These are phyloP conservation scores for Spongilla lacustris DNA, from an alignment of 37 sponge, comb jelly and placozoan species.

Conservation along the genomic window DNA sequence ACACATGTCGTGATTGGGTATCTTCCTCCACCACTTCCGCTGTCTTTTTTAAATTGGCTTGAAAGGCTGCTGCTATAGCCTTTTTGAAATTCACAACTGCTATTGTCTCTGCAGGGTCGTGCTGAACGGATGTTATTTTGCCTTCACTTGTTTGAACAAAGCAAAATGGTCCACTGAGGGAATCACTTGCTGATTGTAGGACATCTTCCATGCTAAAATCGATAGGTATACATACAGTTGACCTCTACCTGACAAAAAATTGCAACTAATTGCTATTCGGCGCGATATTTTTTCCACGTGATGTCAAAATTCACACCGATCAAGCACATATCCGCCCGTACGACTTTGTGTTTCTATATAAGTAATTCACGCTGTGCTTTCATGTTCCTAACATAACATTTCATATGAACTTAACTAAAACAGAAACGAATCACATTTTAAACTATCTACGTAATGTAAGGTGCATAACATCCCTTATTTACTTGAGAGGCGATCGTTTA, in stretches of 20 bases:
- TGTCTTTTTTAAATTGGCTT: slow-evolving; percentile 52
- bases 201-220: slow-evolving; percentile 1
- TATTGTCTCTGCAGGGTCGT: slow-evolving; percentile 17
- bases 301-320: neutral
- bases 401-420: neutral
- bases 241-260: neutral
- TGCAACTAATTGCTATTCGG: neutral
- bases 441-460: neutral
- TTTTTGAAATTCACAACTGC: slow-evolving; percentile 59
- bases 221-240: neutral
- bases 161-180: slow-evolving; percentile 23
- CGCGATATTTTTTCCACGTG: neutral
- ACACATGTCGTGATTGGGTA: slow-evolving; percentile 31
- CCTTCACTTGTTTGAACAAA: slow-evolving; percentile 51
- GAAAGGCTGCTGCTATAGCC: slow-evolving; percentile 57
- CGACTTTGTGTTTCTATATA: neutral
- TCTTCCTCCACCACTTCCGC: slow-evolving; percentile 33
- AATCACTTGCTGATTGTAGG: slow-evolving; percentile 1
- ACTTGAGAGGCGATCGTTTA: neutral
- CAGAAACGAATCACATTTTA: neutral
- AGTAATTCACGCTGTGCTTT: neutral
- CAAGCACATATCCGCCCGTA: neutral
- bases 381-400: neutral
- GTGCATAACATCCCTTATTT: neutral
- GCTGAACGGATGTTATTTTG: slow-evolving; percentile 26